Conservation (phyloP, 2,113 vertebrate species). For the Equus quagga region DNA sequence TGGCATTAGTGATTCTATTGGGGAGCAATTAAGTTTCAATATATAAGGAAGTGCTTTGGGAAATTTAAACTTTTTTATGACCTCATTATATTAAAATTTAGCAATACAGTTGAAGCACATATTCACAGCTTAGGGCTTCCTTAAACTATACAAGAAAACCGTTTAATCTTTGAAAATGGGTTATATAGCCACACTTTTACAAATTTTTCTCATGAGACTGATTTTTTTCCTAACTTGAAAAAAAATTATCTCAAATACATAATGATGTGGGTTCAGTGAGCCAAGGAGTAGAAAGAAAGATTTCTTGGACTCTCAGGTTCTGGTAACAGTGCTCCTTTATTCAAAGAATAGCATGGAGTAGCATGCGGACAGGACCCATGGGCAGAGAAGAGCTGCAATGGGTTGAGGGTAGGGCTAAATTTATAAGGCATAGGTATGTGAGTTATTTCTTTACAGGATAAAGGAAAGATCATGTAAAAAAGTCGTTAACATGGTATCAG, state of each 20-base stretch:
- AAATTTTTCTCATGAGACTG: neutral
- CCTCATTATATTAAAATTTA: constrained; percentile 56
- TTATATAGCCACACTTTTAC: neutral
- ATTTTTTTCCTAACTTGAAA: constrained; percentile 31
- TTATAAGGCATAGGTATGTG: too few species aligned
- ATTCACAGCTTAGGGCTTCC: neutral
- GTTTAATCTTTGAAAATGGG: constrained; percentile 45
- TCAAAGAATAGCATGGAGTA: too few species aligned
- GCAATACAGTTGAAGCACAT: neutral
- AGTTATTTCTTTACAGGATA: too few species aligned
- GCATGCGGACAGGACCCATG: too few species aligned
- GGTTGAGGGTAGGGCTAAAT: too few species aligned
- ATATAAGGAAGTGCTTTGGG: neutral
- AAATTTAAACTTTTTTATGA: constrained; percentile 72
- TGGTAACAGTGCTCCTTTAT: too few species aligned
- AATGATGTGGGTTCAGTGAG: neutral
- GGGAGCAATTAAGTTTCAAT: constrained; percentile 65
- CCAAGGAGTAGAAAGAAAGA: too few species aligned
- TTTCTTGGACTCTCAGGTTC: too few species aligned
- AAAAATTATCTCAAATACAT: neutral
- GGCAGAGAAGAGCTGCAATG: too few species aligned
- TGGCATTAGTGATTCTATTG: constrained; percentile 49
- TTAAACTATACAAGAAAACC: constrained; percentile 15
- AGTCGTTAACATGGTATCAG: too few species aligned
- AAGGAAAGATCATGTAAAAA: too few species aligned